Conservation (phyloP, 2,797 vertebrate genomes). For the Ficedula albicollis region DNA sequence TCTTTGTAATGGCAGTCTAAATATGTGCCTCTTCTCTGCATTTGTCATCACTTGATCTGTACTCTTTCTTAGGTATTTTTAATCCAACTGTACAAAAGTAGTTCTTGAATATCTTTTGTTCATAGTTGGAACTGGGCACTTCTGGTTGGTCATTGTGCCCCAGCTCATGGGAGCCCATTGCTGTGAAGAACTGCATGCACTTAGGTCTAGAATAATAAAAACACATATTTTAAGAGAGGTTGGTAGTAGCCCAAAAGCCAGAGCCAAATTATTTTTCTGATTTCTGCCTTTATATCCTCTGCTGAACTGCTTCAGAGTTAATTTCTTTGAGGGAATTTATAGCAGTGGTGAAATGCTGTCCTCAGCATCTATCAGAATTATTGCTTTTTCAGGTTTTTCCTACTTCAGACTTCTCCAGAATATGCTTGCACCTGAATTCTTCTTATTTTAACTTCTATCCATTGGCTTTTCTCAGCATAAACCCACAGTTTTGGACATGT, state of each 20-base stretch:
- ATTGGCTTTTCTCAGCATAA: not conserved
- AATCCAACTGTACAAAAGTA: not conserved
- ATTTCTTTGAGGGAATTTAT: conserved; percentile 56
- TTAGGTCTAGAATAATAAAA: conserved; percentile 15
- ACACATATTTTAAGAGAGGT: not conserved
- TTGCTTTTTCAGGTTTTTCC: conserved; percentile 58
- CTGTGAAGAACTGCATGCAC: not conserved
- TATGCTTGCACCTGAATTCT: conserved; percentile 15
- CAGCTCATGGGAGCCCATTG: not conserved
- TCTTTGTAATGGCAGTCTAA: not conserved
- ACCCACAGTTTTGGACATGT: not conserved
- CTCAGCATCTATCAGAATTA: conserved; percentile 59
- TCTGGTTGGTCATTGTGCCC: not conserved
- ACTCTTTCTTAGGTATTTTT: not conserved
- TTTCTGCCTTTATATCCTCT: conserved; percentile 20
- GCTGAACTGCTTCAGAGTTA: conserved; percentile 37
- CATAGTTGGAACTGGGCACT: not conserved
- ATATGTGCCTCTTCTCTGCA: not conserved
- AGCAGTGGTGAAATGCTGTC: conserved; percentile 45
- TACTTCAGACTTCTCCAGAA: conserved; percentile 5
- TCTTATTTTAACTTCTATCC: not conserved
- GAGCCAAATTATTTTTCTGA: conserved; percentile 18
- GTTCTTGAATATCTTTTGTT: not conserved
- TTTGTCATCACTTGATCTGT: not conserved
- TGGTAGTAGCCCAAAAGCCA: conserved; percentile 15